A percentile compares a stretch with the other conserved stretches of the same genome.
These are phyloP conservation scores for Phoxinus dragarum DNA, from an alignment of 2,797 vertebrate genomes.

Conservation along the genomic window DNA sequence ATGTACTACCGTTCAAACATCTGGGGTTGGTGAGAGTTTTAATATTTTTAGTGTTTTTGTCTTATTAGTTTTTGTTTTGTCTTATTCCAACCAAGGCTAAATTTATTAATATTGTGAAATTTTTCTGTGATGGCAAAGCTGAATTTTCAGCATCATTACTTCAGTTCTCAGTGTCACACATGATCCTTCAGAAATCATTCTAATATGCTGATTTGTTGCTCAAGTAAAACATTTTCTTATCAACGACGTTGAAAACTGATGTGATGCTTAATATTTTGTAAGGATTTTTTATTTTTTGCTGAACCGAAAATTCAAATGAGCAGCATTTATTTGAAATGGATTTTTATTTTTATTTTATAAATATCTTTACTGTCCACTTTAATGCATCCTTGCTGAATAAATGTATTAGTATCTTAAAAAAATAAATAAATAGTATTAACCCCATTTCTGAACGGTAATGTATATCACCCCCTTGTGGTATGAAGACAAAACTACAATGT, in stretches of 20 bases:
- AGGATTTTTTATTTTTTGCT: no score
- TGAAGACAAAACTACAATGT: not conserved
- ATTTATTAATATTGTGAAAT: not conserved
- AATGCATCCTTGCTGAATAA: not conserved
- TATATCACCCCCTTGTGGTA: constrained; percentile 47
- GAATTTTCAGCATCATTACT: not conserved
- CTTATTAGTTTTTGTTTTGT: no score
- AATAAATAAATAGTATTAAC: not conserved
- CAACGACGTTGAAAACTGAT: not conserved
- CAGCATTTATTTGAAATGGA: not conserved
- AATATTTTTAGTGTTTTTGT: not conserved
- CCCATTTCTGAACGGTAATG: not conserved
- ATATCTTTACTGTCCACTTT: not conserved
- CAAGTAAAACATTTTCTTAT: not conserved
- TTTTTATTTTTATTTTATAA: not conserved
- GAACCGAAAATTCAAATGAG: not conserved
- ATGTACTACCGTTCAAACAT: not conserved
- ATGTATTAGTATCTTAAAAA: not conserved
- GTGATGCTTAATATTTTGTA: not conserved
- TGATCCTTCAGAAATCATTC: not conserved
- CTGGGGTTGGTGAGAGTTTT: not conserved
- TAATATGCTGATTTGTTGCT: not conserved
- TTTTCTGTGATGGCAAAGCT: not conserved
- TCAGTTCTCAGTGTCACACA: not conserved
- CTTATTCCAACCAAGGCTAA: not conserved